phyloP scores from a whole-genome alignment of 2,888 invertebrate genomes.

The Dendrolimus pini region DNA sequence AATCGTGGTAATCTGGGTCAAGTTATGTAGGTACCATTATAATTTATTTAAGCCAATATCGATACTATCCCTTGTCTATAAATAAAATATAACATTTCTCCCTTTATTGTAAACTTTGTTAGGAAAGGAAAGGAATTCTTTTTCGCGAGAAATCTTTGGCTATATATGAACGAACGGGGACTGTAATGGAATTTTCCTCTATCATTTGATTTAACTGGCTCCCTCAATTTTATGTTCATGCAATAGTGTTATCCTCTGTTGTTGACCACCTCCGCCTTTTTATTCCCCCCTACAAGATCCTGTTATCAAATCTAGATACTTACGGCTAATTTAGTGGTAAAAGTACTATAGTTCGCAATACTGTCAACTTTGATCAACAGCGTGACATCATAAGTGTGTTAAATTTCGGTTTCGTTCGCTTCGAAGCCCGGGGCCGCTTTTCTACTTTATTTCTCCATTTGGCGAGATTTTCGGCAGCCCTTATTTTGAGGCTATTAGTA shows the following conservation, averaged over 20 bases:
- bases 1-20: too few relatives aligned
- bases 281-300: background rate
- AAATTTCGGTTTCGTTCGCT: too few relatives aligned
- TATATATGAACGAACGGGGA: constrained; percentile 51
- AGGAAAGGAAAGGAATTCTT: constrained; percentile 42
- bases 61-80: too few relatives aligned
- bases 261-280: constrained; percentile 26
- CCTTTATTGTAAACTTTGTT: constrained; percentile 19
- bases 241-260: constrained; percentile 51
- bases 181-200: constrained; percentile 67
- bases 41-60: too few relatives aligned
- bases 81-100: background rate
- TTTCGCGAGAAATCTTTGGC: constrained; percentile 48
- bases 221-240: constrained; percentile 57
- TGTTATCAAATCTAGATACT: too few relatives aligned
- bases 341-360: background rate
- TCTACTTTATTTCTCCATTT: too few relatives aligned
- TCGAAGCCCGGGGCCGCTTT: too few relatives aligned
- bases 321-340: background rate
- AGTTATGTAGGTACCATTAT: too few relatives aligned
- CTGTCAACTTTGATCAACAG: too few relatives aligned
- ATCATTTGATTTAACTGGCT: constrained; percentile 68
- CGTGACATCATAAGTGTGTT: too few relatives aligned
- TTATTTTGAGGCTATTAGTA: too few relatives aligned
- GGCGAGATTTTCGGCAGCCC: too few relatives aligned